Conservation (phyloP, 2,797 vertebrate species). For the Rhinatrema bivittatum region DNA sequence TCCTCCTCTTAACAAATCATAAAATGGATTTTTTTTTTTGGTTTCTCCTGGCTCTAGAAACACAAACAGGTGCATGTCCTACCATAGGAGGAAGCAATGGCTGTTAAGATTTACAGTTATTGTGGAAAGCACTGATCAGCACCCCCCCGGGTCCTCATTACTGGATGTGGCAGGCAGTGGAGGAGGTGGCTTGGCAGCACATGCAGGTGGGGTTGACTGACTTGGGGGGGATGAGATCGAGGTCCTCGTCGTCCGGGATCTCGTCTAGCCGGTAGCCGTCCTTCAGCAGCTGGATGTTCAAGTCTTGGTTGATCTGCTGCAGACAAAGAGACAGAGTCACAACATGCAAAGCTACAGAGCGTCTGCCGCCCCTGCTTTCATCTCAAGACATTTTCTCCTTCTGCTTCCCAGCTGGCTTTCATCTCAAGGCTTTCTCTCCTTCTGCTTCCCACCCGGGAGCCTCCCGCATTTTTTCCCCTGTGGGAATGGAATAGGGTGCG, state of each 20-base stretch:
- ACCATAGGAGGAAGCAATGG: conserved; percentile 97
- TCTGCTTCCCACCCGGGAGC: not conserved
- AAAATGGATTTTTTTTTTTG: conserved; percentile 49
- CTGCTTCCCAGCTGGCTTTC: not conserved
- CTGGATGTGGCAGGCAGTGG: conserved; percentile 94
- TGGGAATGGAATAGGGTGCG: too few relatives aligned
- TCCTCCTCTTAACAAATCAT: too few relatives aligned
- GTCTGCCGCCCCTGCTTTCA: not conserved
- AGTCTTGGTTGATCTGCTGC: conserved; percentile 98
- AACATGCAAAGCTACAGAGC: too few relatives aligned
- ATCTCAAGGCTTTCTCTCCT: not conserved
- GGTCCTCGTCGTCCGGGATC: conserved; percentile 94
- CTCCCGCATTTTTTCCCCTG: too few relatives aligned
- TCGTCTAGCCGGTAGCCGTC: conserved; percentile 95
- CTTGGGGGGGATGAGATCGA: conserved; percentile 96
- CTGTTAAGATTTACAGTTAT: conserved; percentile 69
- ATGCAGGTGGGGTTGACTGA: conserved; percentile 96
- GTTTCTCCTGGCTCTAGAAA: conserved; percentile 71
- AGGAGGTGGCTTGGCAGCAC: conserved; percentile 95
- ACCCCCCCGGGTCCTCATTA: conserved; percentile 56
- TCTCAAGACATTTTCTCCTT: not conserved
- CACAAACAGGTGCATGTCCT: conserved; percentile 79
- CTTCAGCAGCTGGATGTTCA: conserved; percentile 97
- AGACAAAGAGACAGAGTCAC: conserved; percentile 48
- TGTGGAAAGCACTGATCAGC: conserved; percentile 39